Conservation (phyloP, 53 echinoderm and acorn worm species). For the Stichopus horrens region DNA sequence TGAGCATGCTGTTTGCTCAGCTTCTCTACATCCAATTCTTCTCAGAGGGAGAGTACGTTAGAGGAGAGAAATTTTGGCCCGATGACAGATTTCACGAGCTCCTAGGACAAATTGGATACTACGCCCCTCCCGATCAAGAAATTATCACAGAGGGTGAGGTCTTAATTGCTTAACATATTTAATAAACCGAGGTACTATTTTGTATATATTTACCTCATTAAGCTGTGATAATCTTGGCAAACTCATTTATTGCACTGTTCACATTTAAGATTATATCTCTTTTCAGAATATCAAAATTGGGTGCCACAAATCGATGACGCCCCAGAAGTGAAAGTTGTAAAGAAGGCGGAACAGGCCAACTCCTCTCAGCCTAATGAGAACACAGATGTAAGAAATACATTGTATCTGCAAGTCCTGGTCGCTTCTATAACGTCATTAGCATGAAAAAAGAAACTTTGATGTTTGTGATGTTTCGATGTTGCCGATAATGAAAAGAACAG, state of each 20-base stretch:
- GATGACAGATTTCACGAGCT: slow-evolving; percentile 58
- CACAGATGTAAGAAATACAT: background rate
- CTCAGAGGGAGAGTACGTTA: slow-evolving; percentile 55
- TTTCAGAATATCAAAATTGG: slow-evolving; percentile 85
- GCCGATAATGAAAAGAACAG: no score
- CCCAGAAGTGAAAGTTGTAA: slow-evolving; percentile 48
- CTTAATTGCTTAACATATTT: no score
- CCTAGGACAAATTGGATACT: slow-evolving; percentile 57
- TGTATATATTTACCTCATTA: no score
- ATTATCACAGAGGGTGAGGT: slow-evolving; percentile 47
- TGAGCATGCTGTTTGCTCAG: slow-evolving; percentile 65
- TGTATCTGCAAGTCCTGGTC: no score
- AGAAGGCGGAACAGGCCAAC: slow-evolving; percentile 45
- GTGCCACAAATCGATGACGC: slow-evolving; percentile 73
- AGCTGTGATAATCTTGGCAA: no score
- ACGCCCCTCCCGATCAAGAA: slow-evolving; percentile 47
- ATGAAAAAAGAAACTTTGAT: no score
- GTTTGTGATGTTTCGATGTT: no score
- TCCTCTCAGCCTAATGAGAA: background rate
- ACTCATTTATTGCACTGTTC: background rate
- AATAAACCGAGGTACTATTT: no score
- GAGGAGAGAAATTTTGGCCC: slow-evolving; percentile 65
- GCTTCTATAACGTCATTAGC: no score
- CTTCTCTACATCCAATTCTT: slow-evolving; percentile 70
- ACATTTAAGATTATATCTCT: background rate